A percentile compares a stretch with the other conserved stretches of the same genome.
These are phyloP conservation scores for Stenchaetothrips biformis DNA, from an alignment of 2,888 invertebrate genomes.

Conservation along the genomic window DNA sequence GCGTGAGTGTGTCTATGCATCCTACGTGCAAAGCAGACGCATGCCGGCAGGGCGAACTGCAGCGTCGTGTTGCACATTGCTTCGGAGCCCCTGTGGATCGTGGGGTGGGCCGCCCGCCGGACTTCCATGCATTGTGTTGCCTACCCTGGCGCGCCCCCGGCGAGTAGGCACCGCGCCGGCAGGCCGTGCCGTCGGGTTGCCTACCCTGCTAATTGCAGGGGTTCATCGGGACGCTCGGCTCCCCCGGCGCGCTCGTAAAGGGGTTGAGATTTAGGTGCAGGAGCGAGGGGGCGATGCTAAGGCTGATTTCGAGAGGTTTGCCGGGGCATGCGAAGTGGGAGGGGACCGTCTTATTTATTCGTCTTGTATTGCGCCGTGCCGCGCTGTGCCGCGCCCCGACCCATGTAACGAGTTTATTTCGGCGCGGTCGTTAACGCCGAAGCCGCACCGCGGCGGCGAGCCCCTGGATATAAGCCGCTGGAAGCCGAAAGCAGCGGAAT, in stretches of 20 bases:
- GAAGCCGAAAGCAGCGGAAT: not conserved
- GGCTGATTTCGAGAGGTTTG: too few species aligned
- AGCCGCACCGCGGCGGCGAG: not conserved
- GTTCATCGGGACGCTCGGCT: not conserved
- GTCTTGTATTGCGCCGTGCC: not conserved
- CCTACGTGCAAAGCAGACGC: too few species aligned
- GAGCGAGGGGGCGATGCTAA: too few species aligned
- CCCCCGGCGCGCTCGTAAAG: too few species aligned
- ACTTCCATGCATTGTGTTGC: not conserved
- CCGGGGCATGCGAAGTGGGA: too few species aligned
- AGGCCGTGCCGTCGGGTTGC: not conserved
- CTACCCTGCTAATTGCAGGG: not conserved
- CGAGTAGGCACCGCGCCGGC: not conserved
- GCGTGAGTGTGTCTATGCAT: not conserved
- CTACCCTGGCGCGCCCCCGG: not conserved
- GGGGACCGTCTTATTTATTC: not conserved
- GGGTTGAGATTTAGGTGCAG: too few species aligned
- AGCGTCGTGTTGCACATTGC: too few species aligned
- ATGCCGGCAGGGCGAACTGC: too few species aligned
- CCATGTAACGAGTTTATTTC: not conserved
- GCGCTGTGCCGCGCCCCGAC: not conserved
- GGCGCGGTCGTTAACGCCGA: not conserved
- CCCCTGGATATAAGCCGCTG: not conserved
- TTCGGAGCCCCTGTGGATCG: too few species aligned
- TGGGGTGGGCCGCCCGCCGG: not conserved